Evolutionary conservation across 2,113 vertebrate species (phyloP), one percentile per base, ranked within the genome.

Genomic region (Melanostigma gelatinosum): DNA sequence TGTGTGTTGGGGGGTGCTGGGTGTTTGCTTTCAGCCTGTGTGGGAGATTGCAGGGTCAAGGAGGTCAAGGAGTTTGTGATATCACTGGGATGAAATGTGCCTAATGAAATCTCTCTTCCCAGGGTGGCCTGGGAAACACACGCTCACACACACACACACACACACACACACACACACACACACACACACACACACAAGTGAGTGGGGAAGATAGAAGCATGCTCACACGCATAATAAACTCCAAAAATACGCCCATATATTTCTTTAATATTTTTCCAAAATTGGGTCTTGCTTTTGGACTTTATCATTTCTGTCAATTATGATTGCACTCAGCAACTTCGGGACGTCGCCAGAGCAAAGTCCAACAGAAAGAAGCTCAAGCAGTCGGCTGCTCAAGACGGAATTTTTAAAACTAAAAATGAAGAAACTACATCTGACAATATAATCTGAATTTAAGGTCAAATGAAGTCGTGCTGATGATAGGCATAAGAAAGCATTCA

Each of bases 11-110:
- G 29, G 29, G 29, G 29, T 29, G 11, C 22, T 36, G 64, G 57
- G 40, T 82, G 40, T 82, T 87, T 89, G 40, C 70, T 85, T 88
- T 86, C 22, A 72, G 78, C 52, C 65, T 79, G 60, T 63, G 82
- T 76, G 60, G 71, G 58, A 84, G 69, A 85, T 85, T 83, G 72
- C 61, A 68, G 64, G 87, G 86, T 89, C 84, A 88, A 38, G 6
- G 18, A 79, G 79, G 85, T 91, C 87, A 90, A 83, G 73, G 82
- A 87, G 68, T 80, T 52, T 78, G 79, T 85, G 79, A 92, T 91
- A 84, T 87, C 65, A 87, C 88, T 27, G 57, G 72, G 78, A 83
- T 86, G 85, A 89, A 85, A 90, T 87, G 86, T 50, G 65, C 61
- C 73, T 82, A 86, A 89, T 89, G 82, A 89, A 84, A 83, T 60